Evolutionary conservation across 2,113 vertebrate species (phyloP).

Genomic region (Mustela nigripes): DNA sequence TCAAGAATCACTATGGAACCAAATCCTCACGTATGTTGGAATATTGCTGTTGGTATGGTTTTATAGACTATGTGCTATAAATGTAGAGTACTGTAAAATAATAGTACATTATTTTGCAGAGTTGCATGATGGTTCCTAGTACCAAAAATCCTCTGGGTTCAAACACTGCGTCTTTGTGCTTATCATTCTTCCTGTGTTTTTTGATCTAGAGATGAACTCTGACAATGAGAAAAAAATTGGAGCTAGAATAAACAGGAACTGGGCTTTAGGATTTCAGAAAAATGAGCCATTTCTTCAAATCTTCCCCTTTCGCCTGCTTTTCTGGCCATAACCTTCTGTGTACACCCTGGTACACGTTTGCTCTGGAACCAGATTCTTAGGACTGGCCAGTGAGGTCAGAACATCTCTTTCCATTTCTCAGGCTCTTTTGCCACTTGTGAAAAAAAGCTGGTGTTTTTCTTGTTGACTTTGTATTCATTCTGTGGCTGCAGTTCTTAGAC

Average conservation of each 20-base stretch:
- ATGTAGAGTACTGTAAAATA: neutral
- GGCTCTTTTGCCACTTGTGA: constrained; percentile 50
- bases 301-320: too few species aligned
- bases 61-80: constrained; percentile 1
- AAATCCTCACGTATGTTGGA: constrained; percentile 92
- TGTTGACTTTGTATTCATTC: constrained; percentile 30
- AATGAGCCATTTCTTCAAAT: neutral
- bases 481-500: constrained; percentile 8
- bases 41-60: constrained; percentile 21
- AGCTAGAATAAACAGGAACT: neutral
- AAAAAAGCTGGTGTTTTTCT: constrained; percentile 57
- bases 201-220: neutral
- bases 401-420: neutral
- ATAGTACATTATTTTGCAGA: neutral
- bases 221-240: neutral
- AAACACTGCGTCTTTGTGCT: neutral
- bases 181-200: neutral
- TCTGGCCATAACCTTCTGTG: neutral
- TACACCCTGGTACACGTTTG: neutral
- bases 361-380: neutral
- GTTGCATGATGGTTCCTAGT: neutral
- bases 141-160: neutral
- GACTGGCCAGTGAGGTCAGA: neutral
- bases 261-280: neutral
- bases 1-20: constrained; percentile 93